Evolutionary conservation across 2,888 invertebrate species (phyloP).

Genomic region (Coelopa pilipes): DNA sequence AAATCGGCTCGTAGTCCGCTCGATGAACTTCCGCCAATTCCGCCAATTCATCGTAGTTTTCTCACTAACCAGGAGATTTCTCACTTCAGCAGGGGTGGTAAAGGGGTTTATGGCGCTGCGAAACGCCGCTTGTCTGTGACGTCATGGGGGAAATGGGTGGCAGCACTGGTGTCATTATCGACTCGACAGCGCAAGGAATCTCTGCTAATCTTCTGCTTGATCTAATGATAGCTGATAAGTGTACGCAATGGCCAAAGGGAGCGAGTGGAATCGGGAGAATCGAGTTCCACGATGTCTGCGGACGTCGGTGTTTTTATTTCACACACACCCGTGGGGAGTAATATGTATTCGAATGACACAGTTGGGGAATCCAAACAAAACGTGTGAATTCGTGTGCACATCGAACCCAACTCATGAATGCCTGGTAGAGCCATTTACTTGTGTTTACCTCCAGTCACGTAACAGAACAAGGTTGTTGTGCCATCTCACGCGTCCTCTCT

Average conservation of each 20-base stretch:
- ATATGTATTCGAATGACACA: not conserved
- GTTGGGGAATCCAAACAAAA: not conserved
- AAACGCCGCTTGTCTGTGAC: no score
- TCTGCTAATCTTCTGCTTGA: not conserved
- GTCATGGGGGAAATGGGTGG: not conserved
- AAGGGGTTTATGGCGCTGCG: not conserved
- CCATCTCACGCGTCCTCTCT: not conserved
- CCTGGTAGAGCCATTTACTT: no score
- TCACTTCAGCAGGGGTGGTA: not conserved
- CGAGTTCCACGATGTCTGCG: not conserved
- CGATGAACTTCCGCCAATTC: not conserved
- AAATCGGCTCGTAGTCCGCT: not conserved
- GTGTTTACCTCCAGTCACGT: not conserved
- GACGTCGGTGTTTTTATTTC: not conserved
- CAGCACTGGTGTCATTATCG: not conserved
- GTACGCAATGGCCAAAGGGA: not conserved
- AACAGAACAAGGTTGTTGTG: not conserved
- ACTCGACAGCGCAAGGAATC: not conserved
- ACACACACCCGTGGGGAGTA: not conserved
- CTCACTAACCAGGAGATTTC: not conserved
- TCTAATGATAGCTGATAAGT: not conserved
- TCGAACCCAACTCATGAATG: no score
- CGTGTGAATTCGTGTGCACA: no score
- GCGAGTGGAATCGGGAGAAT: not conserved
- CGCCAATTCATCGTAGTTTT: not conserved